Base-by-base conservation (phyloP, 2,113 vertebrate genomes). In the Osmerus eperlanus region DNA sequence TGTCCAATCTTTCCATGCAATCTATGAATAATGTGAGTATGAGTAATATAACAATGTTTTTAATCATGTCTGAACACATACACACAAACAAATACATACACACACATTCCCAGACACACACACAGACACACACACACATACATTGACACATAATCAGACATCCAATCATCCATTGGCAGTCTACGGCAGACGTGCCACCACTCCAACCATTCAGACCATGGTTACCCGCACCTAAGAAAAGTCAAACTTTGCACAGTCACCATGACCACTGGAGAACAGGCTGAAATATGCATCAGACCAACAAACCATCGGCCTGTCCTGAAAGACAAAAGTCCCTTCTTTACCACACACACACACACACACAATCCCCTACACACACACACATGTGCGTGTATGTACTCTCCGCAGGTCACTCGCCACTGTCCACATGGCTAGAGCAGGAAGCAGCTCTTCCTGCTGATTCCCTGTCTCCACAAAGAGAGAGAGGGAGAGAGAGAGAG, bases 191-290 rank as follows among this genome's bases (percentile, higher is more conserved):
- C 14, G 15, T 18, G 36, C 68, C 60, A 47, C 77, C 68, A 56
- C 62, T 25, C 23, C 75, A 78, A 64, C 67, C 61, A 51, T 61
- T 67, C 29, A 65, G 47, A 74, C 69, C 80, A 71, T 18, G 74
- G 74, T 86, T 78, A 79, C 73, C 81, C 83, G n/a, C 77, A 69
- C 76, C 74, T 82, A 63, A 73, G 75, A 78, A 76, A 80, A 86
- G 83, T 78, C 83, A 75, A 88, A 89, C 85, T 88, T 85, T 84
- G 85, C 81, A 78, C 78, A 80, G 82, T 85, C 83, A 79, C 83
- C 79, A 88, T 89, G 83, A 82, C 85, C 56, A 65, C 80, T 70
- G 70, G 75, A 81, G 72, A 84, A 67, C 64, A 70, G 77, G 75
- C 76, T 55, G 64, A 81, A 83, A 86, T 84, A 82, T 81, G 73